A percentile compares a stretch with the other conserved stretches of the same genome.
phyloP scores from a whole-genome alignment of 2,113 vertebrate genomes.

The Pogona vitticeps region DNA sequence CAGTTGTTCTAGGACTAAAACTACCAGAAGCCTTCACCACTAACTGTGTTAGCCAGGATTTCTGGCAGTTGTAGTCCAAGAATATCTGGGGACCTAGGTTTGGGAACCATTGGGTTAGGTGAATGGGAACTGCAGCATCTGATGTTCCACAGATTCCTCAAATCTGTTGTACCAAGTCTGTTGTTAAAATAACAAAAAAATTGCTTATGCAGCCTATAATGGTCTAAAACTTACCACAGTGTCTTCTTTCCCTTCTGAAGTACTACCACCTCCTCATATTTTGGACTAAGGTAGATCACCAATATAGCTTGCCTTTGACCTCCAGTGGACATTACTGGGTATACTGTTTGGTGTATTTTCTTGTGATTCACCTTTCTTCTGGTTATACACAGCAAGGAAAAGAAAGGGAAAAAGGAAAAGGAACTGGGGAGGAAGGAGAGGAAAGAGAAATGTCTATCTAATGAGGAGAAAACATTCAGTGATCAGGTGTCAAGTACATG shows the following conservation, averaged over 20 bases:
- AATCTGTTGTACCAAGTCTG: no score
- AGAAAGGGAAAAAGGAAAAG: background rate
- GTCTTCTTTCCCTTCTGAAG: background rate
- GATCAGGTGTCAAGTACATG: background rate
- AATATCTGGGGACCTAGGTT: no score
- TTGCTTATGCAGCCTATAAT: background rate
- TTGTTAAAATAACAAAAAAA: background rate
- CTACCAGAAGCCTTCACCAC: no score
- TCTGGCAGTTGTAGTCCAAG: no score
- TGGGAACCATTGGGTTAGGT: no score
- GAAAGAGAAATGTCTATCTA: no score
- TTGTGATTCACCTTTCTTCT: background rate
- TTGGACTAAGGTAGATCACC: no score
- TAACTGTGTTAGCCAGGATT: no score
- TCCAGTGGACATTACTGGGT: no score
- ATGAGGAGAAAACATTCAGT: background rate
- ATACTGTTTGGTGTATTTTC: background rate
- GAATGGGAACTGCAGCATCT: no score
- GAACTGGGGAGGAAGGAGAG: background rate
- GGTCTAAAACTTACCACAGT: background rate
- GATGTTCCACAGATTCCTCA: no score
- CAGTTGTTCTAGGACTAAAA: no score
- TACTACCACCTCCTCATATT: background rate
- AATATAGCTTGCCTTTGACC: background rate
- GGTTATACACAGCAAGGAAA: background rate